phyloP scores from a whole-genome alignment of 2,113 vertebrate genomes.

The Scopus umbretta region DNA sequence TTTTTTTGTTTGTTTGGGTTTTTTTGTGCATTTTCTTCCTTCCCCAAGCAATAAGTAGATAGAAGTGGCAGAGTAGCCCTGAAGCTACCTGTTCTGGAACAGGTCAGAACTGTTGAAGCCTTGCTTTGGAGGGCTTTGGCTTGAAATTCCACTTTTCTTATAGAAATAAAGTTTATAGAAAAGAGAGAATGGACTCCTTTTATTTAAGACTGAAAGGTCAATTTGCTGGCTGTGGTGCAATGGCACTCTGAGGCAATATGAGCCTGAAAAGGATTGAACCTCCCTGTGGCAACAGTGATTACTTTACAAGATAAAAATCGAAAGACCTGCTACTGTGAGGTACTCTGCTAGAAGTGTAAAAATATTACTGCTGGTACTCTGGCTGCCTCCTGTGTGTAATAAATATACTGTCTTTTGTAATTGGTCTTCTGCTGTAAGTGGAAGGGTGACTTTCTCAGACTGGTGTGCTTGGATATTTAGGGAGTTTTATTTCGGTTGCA shows the following conservation, averaged over 20 bases:
- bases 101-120: not conserved
- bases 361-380: not conserved
- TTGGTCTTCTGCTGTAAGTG: not conserved
- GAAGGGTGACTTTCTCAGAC: not conserved
- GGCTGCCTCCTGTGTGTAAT: not conserved
- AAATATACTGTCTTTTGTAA: not conserved
- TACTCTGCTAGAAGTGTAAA: not conserved
- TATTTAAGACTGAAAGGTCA: not conserved
- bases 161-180: not conserved
- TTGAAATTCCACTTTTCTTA: not conserved
- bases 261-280: not conserved
- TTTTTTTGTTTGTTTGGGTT: too few relatives aligned
- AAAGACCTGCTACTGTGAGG: not conserved
- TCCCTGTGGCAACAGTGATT: not conserved
- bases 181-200: not conserved
- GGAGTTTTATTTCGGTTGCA: not conserved
- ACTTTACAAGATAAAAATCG: not conserved
- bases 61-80: not conserved
- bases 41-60: not conserved
- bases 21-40: too few relatives aligned
- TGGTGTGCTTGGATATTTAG: not conserved
- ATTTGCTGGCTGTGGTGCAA: not conserved
- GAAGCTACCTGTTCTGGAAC: not conserved
- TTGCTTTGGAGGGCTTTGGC: not conserved
- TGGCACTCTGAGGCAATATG: not conserved